Evolutionary conservation across 2,888 invertebrate genomes (phyloP).

Genomic region (Aspidiotus rigidus): DNA sequence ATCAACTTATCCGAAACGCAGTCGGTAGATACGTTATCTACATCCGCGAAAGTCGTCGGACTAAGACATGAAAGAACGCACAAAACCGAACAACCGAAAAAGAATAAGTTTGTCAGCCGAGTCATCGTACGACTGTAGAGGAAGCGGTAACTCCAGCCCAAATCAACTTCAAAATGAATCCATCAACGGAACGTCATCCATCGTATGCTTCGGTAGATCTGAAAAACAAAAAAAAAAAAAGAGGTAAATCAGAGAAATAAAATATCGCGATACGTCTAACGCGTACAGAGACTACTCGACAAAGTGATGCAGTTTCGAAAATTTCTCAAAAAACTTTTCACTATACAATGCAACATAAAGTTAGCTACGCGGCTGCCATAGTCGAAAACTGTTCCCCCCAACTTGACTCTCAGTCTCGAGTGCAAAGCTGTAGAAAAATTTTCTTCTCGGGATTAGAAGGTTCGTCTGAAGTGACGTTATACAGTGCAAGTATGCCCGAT

Average conservation of each 20-base stretch:
- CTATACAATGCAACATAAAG: no score
- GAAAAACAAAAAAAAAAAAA: neutral
- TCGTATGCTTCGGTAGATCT: neutral
- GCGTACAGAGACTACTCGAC: neutral
- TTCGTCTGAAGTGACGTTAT: no score
- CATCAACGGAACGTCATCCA: no score
- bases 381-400: no score
- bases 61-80: neutral
- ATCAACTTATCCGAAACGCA: slow-evolving; percentile 76
- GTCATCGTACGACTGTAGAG: no score
- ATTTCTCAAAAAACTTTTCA: neutral
- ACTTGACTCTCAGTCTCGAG: no score
- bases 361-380: slow-evolving; percentile 1
- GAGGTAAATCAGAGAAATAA: neutral
- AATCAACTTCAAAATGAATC: no score
- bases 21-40: slow-evolving; percentile 37
- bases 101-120: neutral
- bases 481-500: no score
- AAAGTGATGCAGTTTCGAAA: neutral
- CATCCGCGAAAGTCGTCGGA: neutral
- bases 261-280: neutral
- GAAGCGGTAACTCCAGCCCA: no score
- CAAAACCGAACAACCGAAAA: neutral
- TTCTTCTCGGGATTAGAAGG: no score
- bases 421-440: no score